Evolutionary conservation across 1,140 invertebrate genomes (phyloP), one percentile per base, ranked within the genome.

Genomic region (Cyphomyrmex costatus): DNA sequence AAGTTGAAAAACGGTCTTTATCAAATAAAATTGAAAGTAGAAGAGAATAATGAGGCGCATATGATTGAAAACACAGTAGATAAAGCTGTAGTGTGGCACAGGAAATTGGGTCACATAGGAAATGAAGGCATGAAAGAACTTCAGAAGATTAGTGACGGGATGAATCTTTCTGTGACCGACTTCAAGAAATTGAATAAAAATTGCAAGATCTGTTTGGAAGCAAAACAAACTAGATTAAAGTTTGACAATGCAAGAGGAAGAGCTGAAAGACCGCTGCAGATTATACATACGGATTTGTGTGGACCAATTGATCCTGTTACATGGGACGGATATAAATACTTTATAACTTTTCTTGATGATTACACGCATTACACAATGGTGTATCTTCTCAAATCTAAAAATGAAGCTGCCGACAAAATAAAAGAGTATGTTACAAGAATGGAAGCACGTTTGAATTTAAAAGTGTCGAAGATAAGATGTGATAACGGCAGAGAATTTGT

Each of bases 261-360:
- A 21, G 51, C 78, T 6, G 3, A 2, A 0, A 80, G n/a, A n/a
- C 63, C 65, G 0, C 7, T 80, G 1, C 30, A 80, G 30, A 27
- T 80, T 1, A 56, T 80, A 3, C 78, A 70, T 1, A 70, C 61
- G 5, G n/a, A n/a, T n/a, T n/a, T n/a, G n/a, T n/a, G n/a, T n/a
- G n/a, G n/a, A n/a, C n/a, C n/a, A n/a, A n/a, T 80, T 3, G 21
- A 70, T 14, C 65, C 65, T 2, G 6, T 1, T 7, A 56, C 42
- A 61, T 33, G 46, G 85, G 87, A 58, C 49, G 80, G 33, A 73
- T 68, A 42, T 61, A 51, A 63, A 42, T 36, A 42, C 33, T 56
- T 76, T 24, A 68, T 87, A 16, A 80, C 84, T 30, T 66, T 66
- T 60, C 2, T 74, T 65, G 53, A 87, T 78, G 83, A 82, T 70